Base-by-base conservation (phyloP, 2,797 vertebrate genomes). In the Caiman crocodilus region DNA sequence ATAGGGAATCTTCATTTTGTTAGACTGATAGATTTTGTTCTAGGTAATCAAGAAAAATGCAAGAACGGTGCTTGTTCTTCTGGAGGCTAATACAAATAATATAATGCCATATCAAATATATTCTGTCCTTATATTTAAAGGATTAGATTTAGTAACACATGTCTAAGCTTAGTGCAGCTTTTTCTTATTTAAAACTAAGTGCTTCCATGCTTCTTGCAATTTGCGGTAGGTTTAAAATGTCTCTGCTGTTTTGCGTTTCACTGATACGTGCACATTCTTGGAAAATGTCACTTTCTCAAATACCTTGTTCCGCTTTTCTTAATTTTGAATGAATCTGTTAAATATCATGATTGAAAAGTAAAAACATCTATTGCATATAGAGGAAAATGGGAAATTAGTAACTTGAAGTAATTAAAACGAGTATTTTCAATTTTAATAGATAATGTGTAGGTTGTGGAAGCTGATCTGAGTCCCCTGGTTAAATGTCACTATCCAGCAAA, bases 131-230 rank as follows among this genome's bases (percentile, higher is more conserved):
- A 69, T 77, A 95, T 95, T 95, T 95, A 95, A 96, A 90, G 95
- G 90, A 93, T 96, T 97, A 95, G 93, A 91, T 97, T 95, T 96
- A 97, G 95, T 91, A 96, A 94, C 95, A 88, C 82, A 94, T 97
- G 95, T 90, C 96, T 85, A 88, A 96, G 95, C 95, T 88, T 67
- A 74, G 79, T 84, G 4, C 97, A 98, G 97, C 96, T 97, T 98
- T 98, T 98, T 98, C 94, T 95, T 92, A 97, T 98, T 98, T 98
- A 96, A 94, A 92, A 96, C 87, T 98, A 98, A 98, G 90, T 97
- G 93, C 95, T 98, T 98, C 98, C 97, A 97, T 98, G 96, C 97
- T 97, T 95, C 94, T 97, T 96, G 96, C 95, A 96, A 95, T 97
- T 98, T 98, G 97, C 95, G 96, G 97, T 96, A 90, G 94, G 94